Percentiles rank a stretch among this genome's conserved stretches.
Conservation (phyloP, 2,113 vertebrate species). For the Prochilodus magdalenae region DNA sequence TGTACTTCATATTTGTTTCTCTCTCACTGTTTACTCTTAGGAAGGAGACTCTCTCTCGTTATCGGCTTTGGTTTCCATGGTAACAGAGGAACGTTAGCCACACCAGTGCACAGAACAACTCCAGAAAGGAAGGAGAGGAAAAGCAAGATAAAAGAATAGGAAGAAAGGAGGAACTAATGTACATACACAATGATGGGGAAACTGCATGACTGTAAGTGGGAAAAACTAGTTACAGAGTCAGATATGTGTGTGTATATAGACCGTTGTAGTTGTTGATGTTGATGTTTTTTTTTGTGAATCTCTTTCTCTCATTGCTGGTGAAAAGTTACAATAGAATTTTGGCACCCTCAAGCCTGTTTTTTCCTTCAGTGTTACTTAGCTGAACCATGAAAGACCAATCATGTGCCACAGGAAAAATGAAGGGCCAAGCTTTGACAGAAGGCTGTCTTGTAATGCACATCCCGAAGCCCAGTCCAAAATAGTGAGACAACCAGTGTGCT, state of each 20-base stretch:
- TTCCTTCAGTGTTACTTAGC: too few relatives aligned
- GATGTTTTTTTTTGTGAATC: not conserved
- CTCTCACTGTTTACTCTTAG: conserved; percentile 34
- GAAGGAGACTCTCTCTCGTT: conserved; percentile 31
- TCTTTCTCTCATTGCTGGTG: not conserved
- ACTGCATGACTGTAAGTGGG: not conserved
- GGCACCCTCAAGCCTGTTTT: too few relatives aligned
- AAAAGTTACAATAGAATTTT: too few relatives aligned
- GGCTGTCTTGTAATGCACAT: too few relatives aligned
- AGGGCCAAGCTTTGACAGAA: not conserved
- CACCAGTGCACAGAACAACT: conserved; percentile 38
- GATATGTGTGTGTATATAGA: not conserved
- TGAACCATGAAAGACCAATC: not conserved
- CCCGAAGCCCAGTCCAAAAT: not conserved
- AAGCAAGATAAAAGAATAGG: conserved; percentile 17
- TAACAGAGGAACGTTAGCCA: conserved; percentile 36
- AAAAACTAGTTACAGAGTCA: not conserved
- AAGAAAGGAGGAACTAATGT: conserved; percentile 37
- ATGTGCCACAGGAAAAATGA: not conserved
- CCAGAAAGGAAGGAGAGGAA: conserved; percentile 13
- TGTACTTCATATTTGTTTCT: not conserved
- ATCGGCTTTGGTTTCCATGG: conserved; percentile 57
- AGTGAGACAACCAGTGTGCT: not conserved
- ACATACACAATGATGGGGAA: not conserved
- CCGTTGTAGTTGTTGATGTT: not conserved